A percentile compares a stretch with the other conserved stretches of the same genome.
Evolutionary conservation across 2,113 vertebrate genomes (phyloP).

Genomic region (Syngnathus scovelli): DNA sequence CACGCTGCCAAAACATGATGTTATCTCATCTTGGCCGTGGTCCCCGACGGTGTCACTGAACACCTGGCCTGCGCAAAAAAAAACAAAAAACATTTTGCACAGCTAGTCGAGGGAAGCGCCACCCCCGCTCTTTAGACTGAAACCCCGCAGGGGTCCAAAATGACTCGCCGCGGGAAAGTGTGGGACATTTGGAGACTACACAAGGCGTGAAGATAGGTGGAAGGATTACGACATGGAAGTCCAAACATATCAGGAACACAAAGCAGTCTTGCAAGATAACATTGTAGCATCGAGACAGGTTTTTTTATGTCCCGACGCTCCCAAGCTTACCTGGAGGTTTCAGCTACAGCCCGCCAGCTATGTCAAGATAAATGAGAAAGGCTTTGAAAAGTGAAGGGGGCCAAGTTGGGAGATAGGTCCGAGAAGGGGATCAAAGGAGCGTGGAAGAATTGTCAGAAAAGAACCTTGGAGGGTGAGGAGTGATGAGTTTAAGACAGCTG

Average conservation of each 20-base stretch:
- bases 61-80: constrained; percentile 46
- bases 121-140: background rate
- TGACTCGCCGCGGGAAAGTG: constrained; percentile 30
- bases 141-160: constrained; percentile 27
- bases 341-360: constrained; percentile 3
- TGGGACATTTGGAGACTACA: constrained; percentile 19
- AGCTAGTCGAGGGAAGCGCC: constrained; percentile 12
- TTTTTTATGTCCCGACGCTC: background rate
- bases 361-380: constrained; percentile 50
- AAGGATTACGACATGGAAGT: constrained; percentile 32
- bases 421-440: constrained; percentile 46
- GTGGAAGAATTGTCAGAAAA: constrained; percentile 37
- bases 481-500: constrained; percentile 62
- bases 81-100: constrained; percentile 28
- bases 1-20: background rate
- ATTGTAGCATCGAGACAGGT: background rate
- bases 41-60: constrained; percentile 40
- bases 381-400: constrained; percentile 23
- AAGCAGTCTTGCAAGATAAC: background rate
- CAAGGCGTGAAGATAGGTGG: constrained; percentile 45
- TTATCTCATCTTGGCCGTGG: constrained; percentile 23
- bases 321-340: constrained; percentile 35
- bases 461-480: constrained; percentile 38
- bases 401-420: constrained; percentile 26
- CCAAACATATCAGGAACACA: constrained; percentile 24